Evolutionary conservation across 2,797 vertebrate species (phyloP).

Genomic region (Sebastes ruberrimus): DNA sequence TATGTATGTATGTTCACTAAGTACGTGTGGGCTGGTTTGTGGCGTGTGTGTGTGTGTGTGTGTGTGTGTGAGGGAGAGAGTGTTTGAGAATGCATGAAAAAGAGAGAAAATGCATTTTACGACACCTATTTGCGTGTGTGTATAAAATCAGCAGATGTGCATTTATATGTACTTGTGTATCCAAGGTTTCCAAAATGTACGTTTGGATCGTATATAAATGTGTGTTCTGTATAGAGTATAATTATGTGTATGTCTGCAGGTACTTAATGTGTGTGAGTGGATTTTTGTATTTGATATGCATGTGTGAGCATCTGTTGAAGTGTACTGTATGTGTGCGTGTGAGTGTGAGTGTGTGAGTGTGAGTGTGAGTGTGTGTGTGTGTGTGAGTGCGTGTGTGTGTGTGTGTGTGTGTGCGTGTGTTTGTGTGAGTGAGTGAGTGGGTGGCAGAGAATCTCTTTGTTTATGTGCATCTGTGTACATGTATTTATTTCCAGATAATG

Average conservation of each 20-base stretch:
- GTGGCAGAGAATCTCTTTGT: conserved; percentile 49
- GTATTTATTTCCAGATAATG: conserved; percentile 48
- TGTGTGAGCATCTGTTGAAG: conserved; percentile 49
- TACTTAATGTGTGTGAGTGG: conserved; percentile 32
- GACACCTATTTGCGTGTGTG: conserved; percentile 2
- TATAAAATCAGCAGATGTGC: conserved; percentile 8
- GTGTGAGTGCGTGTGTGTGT: not conserved
- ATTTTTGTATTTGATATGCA: conserved; percentile 32
- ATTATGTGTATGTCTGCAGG: conserved; percentile 27
- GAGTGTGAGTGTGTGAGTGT: conserved; percentile 1
- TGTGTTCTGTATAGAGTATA: conserved; percentile 8
- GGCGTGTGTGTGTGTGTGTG: conserved; percentile 23
- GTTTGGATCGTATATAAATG: conserved; percentile 1
- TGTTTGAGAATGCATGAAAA: conserved; percentile 26
- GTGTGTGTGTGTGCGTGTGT: not conserved
- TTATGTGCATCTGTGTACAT: conserved; percentile 36
- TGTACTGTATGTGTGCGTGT: not conserved
- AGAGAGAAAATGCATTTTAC: conserved; percentile 42
- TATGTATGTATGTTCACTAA: conserved; percentile 74
- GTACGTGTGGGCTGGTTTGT: conserved; percentile 64
- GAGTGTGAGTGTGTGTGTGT: not conserved
- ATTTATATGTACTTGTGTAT: not conserved
- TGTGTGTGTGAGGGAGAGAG: conserved; percentile 6
- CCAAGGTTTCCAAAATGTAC: not conserved
- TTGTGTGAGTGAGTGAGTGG: not conserved